Evolutionary conservation across 1,140 invertebrate species (phyloP), one percentile per base, ranked within the genome.

Genomic region (Drosophila willistoni): DNA sequence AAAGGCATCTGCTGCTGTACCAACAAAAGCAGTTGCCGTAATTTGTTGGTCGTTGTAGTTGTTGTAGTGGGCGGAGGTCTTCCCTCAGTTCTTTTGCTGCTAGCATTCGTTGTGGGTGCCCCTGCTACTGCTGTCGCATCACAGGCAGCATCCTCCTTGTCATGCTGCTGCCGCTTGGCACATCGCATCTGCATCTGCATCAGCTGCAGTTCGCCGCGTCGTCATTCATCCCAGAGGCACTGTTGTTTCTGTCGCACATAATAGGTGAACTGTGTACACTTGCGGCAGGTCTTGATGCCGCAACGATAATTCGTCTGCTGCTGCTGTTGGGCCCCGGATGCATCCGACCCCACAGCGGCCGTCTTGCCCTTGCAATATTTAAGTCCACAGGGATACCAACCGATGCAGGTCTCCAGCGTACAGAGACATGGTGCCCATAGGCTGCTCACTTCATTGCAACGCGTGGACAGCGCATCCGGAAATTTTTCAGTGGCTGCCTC

Each of bases 221-320:
- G 94, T 96, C 95, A 96, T 95, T 96, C 95, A 92, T 98, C 96
- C 96, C 96, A 97, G 68, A 97, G 93, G 93, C 98, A 98, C 78
- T 95, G 94, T 79, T 96, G 95, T 91, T 97, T 97, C 89, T 96
- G 95, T 64, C 94, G 93, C 51, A 97, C 96, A 90, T 95, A 96
- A 93, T 97, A 98, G 63, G 95, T 94, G 92, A 97, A 98, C 74
- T 96, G 95, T 90, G 96, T 95, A 93, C 97, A 98, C 91, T 97
- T 96, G 86, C 95, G 95, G 92, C 98, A 99, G 5, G 98, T 98
- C 93, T 98, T 97, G 87, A 99, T 99, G 61, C 98, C 98, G 93
- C 98, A 99, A 13, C 97, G 94, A 92, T 98, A 98, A 71, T 94
- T 95, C 73, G 93, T 81, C 34, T 92, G 92, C 54, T 82, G 78